A percentile compares a stretch with the other conserved stretches of the same genome.
These are phyloP conservation scores for Saccostrea glomerata DNA, from an alignment of 1,140 invertebrate species.

Conservation along the genomic window DNA sequence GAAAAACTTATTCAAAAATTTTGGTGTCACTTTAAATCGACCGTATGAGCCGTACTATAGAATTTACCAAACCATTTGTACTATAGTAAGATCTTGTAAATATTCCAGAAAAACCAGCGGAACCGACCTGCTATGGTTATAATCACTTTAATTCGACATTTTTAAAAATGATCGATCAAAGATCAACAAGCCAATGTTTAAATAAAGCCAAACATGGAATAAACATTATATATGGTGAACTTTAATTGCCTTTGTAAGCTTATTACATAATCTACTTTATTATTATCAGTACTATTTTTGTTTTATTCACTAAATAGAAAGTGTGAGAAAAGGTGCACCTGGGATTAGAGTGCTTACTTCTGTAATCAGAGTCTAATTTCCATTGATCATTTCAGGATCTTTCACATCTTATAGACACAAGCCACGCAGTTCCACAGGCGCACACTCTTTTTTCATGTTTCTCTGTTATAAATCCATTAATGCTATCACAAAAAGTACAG, in stretches of 20 bases:
- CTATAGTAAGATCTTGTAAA: too few species aligned
- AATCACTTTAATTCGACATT: not conserved
- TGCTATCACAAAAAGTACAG: too few species aligned
- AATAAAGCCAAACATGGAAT: not conserved
- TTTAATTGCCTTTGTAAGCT: not conserved
- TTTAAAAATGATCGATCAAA: constrained; percentile 6
- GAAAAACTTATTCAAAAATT: too few species aligned
- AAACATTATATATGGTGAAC: not conserved
- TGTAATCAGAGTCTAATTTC: too few species aligned
- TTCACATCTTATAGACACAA: not conserved
- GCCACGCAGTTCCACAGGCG: not conserved
- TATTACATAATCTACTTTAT: constrained; percentile 1
- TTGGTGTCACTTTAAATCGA: too few species aligned
- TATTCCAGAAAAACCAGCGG: not conserved
- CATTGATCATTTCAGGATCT: not conserved
- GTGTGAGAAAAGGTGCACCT: not conserved
- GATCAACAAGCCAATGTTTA: constrained; percentile 3
- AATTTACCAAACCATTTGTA: too few species aligned
- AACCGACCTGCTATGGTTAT: not conserved
- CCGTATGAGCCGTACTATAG: too few species aligned
- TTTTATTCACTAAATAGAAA: not conserved
- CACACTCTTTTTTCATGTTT: too few species aligned
- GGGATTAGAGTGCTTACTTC: not conserved
- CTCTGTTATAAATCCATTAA: too few species aligned
- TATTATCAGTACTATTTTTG: not conserved